Evolutionary conservation across 2,113 vertebrate species (phyloP).

Genomic region (Tupaia chinensis): DNA sequence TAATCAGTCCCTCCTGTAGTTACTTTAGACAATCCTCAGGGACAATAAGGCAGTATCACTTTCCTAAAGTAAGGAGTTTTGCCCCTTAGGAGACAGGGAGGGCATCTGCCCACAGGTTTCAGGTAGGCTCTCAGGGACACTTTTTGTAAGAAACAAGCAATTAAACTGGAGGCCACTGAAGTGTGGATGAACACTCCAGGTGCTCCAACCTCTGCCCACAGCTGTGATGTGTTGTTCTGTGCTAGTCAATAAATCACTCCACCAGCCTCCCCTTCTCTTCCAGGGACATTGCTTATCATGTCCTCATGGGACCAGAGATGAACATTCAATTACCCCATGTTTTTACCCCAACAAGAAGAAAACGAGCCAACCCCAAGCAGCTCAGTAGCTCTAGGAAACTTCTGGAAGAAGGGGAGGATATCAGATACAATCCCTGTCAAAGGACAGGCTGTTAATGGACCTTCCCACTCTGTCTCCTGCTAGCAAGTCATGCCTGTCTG

Average conservation of each 20-base stretch:
- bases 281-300: not conserved
- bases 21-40: not conserved
- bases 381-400: not conserved
- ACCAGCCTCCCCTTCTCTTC: not conserved
- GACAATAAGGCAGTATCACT: not conserved
- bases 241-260: not conserved
- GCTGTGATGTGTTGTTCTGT: not conserved
- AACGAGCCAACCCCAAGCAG: not conserved
- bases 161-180: not conserved
- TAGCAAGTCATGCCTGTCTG: not conserved
- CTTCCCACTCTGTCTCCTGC: not conserved
- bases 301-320: not conserved
- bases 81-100: not conserved
- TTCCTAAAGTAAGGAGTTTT: not conserved
- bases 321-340: not conserved
- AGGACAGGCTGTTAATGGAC: not conserved
- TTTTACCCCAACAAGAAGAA: not conserved
- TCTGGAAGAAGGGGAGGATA: not conserved
- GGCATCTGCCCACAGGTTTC: not conserved
- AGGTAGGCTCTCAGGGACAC: not conserved
- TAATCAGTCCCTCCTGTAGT: slow-evolving; percentile 47
- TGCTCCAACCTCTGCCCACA: not conserved
- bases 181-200: not conserved
- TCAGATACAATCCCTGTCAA: not conserved
- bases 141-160: not conserved